These are phyloP conservation scores for Dione vanillae DNA, from an alignment of 2,888 invertebrate genomes.

Conservation along the genomic window DNA sequence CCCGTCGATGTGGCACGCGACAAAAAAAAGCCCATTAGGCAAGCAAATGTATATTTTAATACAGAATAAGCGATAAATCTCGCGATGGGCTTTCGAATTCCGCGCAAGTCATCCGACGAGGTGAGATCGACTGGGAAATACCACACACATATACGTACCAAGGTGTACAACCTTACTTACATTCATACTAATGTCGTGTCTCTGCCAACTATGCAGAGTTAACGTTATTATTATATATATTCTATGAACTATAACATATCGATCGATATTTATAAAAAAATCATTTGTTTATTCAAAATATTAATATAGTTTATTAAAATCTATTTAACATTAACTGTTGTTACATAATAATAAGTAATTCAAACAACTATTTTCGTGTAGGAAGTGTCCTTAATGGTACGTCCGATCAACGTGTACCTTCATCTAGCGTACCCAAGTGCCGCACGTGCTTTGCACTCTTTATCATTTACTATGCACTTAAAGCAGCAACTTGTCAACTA, in stretches of 20 bases:
- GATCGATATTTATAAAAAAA: neutral
- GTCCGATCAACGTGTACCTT: constrained; percentile 42
- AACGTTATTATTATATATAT: constrained; percentile 58
- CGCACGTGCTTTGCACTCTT: constrained; percentile 41
- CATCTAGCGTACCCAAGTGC: constrained; percentile 21
- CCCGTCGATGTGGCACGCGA: constrained; percentile 72
- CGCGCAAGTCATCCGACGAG: constrained; percentile 81
- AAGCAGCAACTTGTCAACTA: constrained; percentile 31
- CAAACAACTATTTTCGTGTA: neutral
- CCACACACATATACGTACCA: constrained; percentile 70
- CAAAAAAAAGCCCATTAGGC: constrained; percentile 80
- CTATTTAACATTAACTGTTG: too few relatives aligned
- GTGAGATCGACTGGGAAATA: constrained; percentile 83
- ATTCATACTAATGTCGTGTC: constrained; percentile 67
- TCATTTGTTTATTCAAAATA: too few relatives aligned
- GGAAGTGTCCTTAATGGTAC: constrained; percentile 33
- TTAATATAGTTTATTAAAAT: too few relatives aligned
- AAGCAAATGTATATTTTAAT: constrained; percentile 83
- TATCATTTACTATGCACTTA: constrained; percentile 40
- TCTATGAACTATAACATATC: constrained; percentile 25
- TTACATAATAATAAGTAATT: neutral
- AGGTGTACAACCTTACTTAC: constrained; percentile 63
- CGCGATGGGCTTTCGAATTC: constrained; percentile 83
- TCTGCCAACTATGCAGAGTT: constrained; percentile 59
- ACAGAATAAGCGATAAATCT: constrained; percentile 83